Percentiles rank a stretch among this genome's conserved stretches.
phyloP scores from a whole-genome alignment of 2,113 vertebrate genomes.

The Prinia subflava region DNA sequence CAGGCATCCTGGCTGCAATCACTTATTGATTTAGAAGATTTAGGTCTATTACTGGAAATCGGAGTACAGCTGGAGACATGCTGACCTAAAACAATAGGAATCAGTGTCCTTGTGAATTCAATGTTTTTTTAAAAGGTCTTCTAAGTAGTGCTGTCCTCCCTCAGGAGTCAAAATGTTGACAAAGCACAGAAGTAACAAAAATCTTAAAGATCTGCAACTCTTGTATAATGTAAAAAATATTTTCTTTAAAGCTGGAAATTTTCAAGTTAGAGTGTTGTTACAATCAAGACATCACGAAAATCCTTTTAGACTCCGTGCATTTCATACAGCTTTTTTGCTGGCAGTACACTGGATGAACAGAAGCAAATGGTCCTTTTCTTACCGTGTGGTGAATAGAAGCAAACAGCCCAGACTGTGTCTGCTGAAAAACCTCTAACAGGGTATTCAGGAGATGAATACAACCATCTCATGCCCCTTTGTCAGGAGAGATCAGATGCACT shows the following conservation, averaged over 20 bases:
- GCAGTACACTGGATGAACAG: neutral
- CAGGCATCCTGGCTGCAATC: neutral
- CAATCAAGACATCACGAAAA: neutral
- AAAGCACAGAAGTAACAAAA: neutral
- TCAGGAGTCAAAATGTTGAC: neutral
- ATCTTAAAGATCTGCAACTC: neutral
- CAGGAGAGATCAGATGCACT: neutral
- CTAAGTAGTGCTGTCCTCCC: neutral
- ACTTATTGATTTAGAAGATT: neutral
- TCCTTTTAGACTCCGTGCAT: neutral
- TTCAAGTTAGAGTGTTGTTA: neutral
- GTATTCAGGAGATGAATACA: slow-evolving; percentile 48
- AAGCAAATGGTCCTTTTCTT: slow-evolving; percentile 45
- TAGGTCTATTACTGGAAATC: slow-evolving; percentile 18
- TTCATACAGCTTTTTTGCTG: neutral
- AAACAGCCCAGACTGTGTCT: neutral
- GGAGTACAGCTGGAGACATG: neutral
- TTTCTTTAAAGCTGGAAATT: neutral
- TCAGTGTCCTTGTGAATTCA: neutral
- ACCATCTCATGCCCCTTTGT: slow-evolving; percentile 37
- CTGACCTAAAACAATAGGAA: slow-evolving; percentile 15
- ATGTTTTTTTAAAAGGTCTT: slow-evolving; percentile 16
- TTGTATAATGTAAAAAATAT: neutral
- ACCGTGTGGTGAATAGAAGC: neutral
- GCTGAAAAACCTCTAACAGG: slow-evolving; percentile 6